Evolutionary conservation across 2,888 invertebrate species (phyloP), one percentile per base, ranked within the genome.

Genomic region (Epiblema foenella): DNA sequence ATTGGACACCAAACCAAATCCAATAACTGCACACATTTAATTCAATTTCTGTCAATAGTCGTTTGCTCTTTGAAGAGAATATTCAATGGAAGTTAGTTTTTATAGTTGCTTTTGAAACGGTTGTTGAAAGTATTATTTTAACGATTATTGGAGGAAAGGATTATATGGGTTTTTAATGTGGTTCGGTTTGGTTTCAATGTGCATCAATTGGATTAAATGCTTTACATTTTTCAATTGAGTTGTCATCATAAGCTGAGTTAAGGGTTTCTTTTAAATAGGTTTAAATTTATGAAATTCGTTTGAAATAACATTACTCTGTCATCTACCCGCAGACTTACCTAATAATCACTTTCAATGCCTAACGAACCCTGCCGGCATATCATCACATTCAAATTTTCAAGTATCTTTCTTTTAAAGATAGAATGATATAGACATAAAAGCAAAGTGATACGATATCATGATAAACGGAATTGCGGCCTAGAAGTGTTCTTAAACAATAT

Each of bases 41-140:
- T 64, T 39, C 63, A 69, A 69, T 69, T 57, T 58, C 57, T 69
- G 70, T 70, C 70, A 70, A 65, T 60, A 54, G 65, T 59, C 70
- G 70, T 70, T 70, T 70, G 70, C 70, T 59, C 70, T 70, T 60
- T 70, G 46, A 65, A 70, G 52, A 65, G 52, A 69, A 60, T 66
- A 66, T 66, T 59, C 70, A 65, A 60, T 70, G 58, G 24, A 66
- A 70, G 59, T 69, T 64, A 65, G 18, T 65, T 70, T 70, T 70
- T 70, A 70, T 70, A 56, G 69, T 59, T 52, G 39, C 37, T 64
- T 56, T 33, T n/a, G 51, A 18, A 52, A 42, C n/a, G 52, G 54
- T 65, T 42, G n/a, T 33, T 33, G 37, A 63, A 63, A 37, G 37
- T 54, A 54, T 64, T 64, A 64, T 64, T 64, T 64, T 54, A 64